Percentiles rank a stretch among this genome's conserved stretches.
Evolutionary conservation across 2,888 invertebrate genomes (phyloP).

Genomic region (Biston stratarius): DNA sequence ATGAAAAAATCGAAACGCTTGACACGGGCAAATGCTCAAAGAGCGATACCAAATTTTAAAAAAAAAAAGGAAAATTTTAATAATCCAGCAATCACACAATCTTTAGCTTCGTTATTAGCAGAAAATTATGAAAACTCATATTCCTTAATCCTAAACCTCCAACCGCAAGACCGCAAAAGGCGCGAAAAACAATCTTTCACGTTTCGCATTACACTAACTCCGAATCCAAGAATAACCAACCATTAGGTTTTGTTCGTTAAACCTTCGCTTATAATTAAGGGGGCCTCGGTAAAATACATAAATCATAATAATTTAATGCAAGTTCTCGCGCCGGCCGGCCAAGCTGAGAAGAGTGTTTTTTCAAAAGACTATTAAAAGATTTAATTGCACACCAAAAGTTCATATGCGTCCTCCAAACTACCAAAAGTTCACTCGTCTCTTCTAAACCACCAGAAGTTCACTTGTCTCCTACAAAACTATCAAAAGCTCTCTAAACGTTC

Average conservation of each 20-base stretch:
- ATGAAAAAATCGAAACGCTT: too few relatives aligned
- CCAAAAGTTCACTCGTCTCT: neutral
- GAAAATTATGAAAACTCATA: neutral
- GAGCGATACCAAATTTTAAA: too few relatives aligned
- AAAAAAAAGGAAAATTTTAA: too few relatives aligned
- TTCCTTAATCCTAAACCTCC: neutral
- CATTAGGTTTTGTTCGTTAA: constrained; percentile 75
- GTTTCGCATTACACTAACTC: constrained; percentile 35
- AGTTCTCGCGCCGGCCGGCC: constrained; percentile 64
- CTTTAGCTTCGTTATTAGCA: neutral
- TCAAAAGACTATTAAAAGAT: constrained; percentile 30
- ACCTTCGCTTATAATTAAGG: constrained; percentile 80
- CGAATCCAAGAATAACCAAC: constrained; percentile 53
- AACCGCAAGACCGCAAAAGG: constrained; percentile 25
- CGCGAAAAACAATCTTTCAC: constrained; percentile 28
- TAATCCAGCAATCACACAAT: too few relatives aligned
- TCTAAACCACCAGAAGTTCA: neutral
- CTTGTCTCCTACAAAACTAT: neutral
- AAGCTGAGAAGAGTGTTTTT: constrained; percentile 53
- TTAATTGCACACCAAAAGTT: neutral
- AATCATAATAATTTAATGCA: constrained; percentile 85
- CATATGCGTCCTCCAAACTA: neutral
- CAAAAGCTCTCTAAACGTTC: neutral
- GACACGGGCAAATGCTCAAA: too few relatives aligned
- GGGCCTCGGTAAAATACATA: constrained; percentile 81